These are phyloP conservation scores for Lerema accius DNA, from an alignment of 1,140 invertebrate species.

Conservation along the genomic window DNA sequence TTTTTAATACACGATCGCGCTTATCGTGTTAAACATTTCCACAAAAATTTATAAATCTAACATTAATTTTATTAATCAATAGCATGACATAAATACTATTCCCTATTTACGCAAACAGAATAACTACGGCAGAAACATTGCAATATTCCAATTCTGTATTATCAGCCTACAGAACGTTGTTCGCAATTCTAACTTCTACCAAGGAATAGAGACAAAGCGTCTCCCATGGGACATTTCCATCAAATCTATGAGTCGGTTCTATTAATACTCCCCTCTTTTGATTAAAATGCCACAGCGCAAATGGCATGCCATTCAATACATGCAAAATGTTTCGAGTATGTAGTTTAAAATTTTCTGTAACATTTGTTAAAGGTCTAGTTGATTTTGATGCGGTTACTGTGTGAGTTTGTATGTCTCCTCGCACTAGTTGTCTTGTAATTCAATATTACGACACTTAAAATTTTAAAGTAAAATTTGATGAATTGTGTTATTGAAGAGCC, in stretches of 20 bases:
- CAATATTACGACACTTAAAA: too few species aligned
- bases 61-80: too few species aligned
- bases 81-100: neutral
- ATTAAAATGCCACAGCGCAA: conserved; percentile 30
- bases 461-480: too few species aligned
- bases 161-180: neutral
- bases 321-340: conserved; percentile 14
- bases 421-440: too few species aligned
- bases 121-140: neutral
- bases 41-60: too few species aligned
- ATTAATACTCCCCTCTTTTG: conserved; percentile 24
- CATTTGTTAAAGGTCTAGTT: neutral
- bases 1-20: too few species aligned
- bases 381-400: neutral
- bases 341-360: conserved; percentile 9
- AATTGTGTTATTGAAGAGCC: too few species aligned
- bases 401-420: too few species aligned
- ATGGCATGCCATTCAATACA: conserved; percentile 18
- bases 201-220: conserved; percentile 8
- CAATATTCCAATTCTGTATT: neutral
- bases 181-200: conserved; percentile 12
- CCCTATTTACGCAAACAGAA: neutral
- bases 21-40: too few species aligned
- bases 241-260: conserved; percentile 27
- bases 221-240: conserved; percentile 22